Evolutionary conservation across 2,888 invertebrate species (phyloP), one percentile per base, ranked within the genome.

Genomic region (Entomobrya multifasciata): DNA sequence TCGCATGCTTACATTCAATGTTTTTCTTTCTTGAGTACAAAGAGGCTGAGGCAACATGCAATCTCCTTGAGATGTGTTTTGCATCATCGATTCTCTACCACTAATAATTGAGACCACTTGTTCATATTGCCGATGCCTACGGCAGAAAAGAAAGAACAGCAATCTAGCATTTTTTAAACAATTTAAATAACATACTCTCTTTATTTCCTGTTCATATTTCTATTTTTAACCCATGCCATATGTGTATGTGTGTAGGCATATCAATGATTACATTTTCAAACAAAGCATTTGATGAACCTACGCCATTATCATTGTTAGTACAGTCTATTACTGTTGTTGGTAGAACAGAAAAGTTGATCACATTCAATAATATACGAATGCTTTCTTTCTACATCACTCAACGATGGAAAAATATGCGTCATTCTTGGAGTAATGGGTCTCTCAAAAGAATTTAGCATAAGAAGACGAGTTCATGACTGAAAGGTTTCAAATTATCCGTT

Each of bases 241-340:
- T n/a, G n/a, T n/a, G n/a, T n/a, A n/a, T n/a, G n/a, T n/a, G n/a
- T n/a, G n/a, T n/a, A n/a, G n/a, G n/a, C n/a, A n/a, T n/a, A n/a
- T n/a, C n/a, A n/a, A n/a, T n/a, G n/a, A n/a, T n/a, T n/a, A n/a
- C n/a, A n/a, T n/a, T 67, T 20, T 74, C 55, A 17, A 20, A 15
- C 52, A 57, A 55, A 20, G n/a, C 1, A 49, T 13, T 44, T 20
- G 47, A 44, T 44, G 44, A 67, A 22, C 49, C 47, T 44, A 25
- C 70, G 70, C 44, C 44, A 70, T 70, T 72, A 72, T 52, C 27
- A 52, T 72, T 72, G n/a, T n/a, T n/a, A n/a, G n/a, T n/a, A n/a
- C n/a, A n/a, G 52, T 72, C 70, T 77, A 60, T 77, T 77, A 57
- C 60, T 60, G 25, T 77, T 77, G 77, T 77, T 77, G 57, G 44